Conservation (phyloP, 2,113 vertebrate species). For the Narcine bancroftii region DNA sequence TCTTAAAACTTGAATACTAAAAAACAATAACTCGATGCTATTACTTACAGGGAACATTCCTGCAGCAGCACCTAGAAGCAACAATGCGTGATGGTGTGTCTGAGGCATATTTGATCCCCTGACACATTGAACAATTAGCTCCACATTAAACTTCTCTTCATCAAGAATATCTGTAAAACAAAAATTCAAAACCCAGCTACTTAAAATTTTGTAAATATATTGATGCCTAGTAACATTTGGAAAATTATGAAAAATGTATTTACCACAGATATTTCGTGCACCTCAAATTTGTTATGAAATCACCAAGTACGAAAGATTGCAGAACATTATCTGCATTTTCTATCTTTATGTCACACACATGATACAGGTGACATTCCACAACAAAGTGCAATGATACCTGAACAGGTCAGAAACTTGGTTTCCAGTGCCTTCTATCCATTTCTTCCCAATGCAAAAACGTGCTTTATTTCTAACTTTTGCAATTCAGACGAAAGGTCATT, state of each 20-base stretch:
- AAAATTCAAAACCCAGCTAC: not conserved
- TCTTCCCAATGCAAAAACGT: too few species aligned
- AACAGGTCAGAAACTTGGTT: not conserved
- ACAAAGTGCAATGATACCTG: not conserved
- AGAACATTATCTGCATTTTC: too few species aligned
- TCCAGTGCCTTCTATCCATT: too few species aligned
- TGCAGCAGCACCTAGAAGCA: conserved; percentile 76
- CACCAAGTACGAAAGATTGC: too few species aligned
- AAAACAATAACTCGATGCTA: too few species aligned
- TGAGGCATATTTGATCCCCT: conserved; percentile 80
- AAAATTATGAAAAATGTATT: not conserved
- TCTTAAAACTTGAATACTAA: too few species aligned
- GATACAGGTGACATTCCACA: not conserved
- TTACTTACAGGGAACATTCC: conserved; percentile 82
- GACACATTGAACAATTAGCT: conserved; percentile 88
- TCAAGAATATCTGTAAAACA: conserved; percentile 64
- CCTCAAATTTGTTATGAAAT: too few species aligned
- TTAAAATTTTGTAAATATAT: not conserved
- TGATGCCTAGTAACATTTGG: not conserved
- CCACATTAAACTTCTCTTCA: conserved; percentile 89
- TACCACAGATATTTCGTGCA: not conserved
- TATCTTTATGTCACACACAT: too few species aligned
- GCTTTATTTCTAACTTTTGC: too few species aligned
- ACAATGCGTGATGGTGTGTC: conserved; percentile 88
- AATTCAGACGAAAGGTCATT: too few species aligned